Evolutionary conservation across 2,797 vertebrate species (phyloP).

Genomic region (Brachymystax lenok): DNA sequence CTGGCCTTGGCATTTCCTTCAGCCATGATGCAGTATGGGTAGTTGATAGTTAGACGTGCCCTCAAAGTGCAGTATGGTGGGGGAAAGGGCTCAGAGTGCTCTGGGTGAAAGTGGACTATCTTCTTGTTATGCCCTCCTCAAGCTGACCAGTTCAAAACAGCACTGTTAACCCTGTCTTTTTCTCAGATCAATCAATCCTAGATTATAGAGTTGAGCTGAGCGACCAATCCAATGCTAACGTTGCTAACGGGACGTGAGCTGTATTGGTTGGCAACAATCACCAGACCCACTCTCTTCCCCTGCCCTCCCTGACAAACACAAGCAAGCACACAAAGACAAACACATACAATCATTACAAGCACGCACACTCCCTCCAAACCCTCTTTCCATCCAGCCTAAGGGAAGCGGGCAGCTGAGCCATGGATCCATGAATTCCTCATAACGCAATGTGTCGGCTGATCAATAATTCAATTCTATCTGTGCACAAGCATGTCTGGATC

Average conservation of each 20-base stretch:
- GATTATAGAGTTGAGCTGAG: conserved; percentile 15
- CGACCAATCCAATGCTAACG: conserved; percentile 24
- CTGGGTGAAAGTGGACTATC: conserved; percentile 16
- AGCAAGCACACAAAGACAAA: conserved; percentile 36
- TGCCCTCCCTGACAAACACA: conserved; percentile 8
- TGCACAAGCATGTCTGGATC: conserved; percentile 70
- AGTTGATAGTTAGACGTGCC: conserved; percentile 8
- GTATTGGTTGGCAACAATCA: conserved; percentile 2
- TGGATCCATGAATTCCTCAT: conserved; percentile 78
- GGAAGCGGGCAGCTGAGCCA: conserved; percentile 47
- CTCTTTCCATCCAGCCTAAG: conserved; percentile 38
- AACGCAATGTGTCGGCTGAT: conserved; percentile 78
- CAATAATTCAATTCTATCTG: conserved; percentile 82
- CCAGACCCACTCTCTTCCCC: conserved; percentile 35
- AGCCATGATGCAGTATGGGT: neutral
- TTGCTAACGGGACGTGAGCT: conserved; percentile 24
- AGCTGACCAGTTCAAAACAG: conserved; percentile 8
- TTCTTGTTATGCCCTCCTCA: conserved; percentile 57
- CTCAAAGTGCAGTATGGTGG: conserved; percentile 7
- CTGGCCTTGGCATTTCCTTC: conserved; percentile 15
- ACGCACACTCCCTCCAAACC: neutral
- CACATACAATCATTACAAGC: conserved; percentile 37
- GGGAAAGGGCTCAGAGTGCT: conserved; percentile 26
- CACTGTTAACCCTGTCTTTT: conserved; percentile 8
- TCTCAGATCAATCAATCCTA: conserved; percentile 5